Conservation (phyloP, 2,888 invertebrate species). For the Platycheirus rosarum region DNA sequence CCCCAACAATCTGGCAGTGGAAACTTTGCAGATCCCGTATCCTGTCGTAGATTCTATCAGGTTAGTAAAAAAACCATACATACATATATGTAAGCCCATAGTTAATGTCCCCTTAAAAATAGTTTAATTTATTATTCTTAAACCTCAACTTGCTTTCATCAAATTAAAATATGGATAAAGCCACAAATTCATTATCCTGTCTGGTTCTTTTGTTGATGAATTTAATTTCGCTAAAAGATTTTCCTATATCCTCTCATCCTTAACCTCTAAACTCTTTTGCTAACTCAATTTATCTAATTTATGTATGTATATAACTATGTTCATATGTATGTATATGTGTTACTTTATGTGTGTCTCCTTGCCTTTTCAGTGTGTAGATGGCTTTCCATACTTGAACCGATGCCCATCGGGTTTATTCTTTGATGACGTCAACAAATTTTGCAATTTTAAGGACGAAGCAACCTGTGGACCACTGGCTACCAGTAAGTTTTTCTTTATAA, state of each 20-base stretch:
- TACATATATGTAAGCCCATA: not conserved
- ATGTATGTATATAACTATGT: not conserved
- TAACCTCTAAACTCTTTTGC: conserved; percentile 19
- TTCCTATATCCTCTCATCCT: conserved; percentile 10
- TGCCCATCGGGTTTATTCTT: conserved; percentile 95
- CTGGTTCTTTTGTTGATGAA: conserved; percentile 4
- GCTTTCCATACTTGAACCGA: conserved; percentile 92
- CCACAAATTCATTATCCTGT: conserved; percentile 44
- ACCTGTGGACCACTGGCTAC: conserved; percentile 94
- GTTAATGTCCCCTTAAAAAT: not conserved
- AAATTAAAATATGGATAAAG: conserved; percentile 4
- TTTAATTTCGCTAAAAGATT: conserved; percentile 62
- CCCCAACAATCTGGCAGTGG: conserved; percentile 92
- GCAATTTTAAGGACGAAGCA: conserved; percentile 94
- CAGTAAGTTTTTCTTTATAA: conserved; percentile 87
- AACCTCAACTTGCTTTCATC: not conserved
- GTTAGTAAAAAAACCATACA: no score
- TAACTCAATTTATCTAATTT: not conserved
- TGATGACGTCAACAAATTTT: conserved; percentile 94
- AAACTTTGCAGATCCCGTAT: conserved; percentile 94
- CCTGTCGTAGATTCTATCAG: conserved; percentile 94
- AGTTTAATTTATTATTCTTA: conserved; percentile 1
- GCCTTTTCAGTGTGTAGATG: conserved; percentile 90
- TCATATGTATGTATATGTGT: not conserved
- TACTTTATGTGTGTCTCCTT: not conserved